phyloP scores from a whole-genome alignment of 2,888 invertebrate species.

The Hirtodrosophila histrioides region DNA sequence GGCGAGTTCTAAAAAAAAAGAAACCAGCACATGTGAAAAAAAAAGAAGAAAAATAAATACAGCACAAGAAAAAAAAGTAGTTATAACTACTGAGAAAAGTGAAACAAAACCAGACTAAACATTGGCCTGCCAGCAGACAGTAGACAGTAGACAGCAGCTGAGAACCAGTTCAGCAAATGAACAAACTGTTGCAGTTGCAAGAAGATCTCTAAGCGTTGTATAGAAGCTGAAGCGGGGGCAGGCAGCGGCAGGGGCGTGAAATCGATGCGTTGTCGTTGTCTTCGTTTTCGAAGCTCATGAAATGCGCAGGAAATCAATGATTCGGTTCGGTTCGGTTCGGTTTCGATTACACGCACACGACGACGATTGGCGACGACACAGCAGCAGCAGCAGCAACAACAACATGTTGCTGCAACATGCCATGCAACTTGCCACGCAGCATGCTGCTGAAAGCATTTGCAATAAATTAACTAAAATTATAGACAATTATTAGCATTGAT shows the following conservation, averaged over 20 bases:
- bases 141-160: conserved; percentile 46
- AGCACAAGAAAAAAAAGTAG: conserved; percentile 46
- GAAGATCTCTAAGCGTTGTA: conserved; percentile 20
- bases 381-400: conserved; percentile 16
- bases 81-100: conserved; percentile 70
- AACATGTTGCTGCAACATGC: conserved; percentile 68
- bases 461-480: conserved; percentile 79
- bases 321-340: conserved; percentile 71
- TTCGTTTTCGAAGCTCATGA: conserved; percentile 72
- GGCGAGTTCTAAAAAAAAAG: conserved; percentile 51
- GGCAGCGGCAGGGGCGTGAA: conserved; percentile 56
- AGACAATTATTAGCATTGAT: conserved; percentile 77
- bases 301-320: conserved; percentile 82
- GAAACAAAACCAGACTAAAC: conserved; percentile 81
- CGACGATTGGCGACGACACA: conserved; percentile 22
- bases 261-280: conserved; percentile 69
- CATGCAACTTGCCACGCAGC: conserved; percentile 54
- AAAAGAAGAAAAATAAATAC: conserved; percentile 16
- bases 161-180: conserved; percentile 78
- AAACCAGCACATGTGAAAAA: conserved; percentile 59
- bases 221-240: conserved; percentile 2
- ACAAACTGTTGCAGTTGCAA: conserved; percentile 55
- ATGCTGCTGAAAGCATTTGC: conserved; percentile 80
- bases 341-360: conserved; percentile 81
- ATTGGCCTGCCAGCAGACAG: conserved; percentile 42